Percentiles rank a stretch among this genome's conserved stretches.
Conservation (phyloP, 2,888 invertebrate genomes). For the Eueremaeus valkanovi region DNA sequence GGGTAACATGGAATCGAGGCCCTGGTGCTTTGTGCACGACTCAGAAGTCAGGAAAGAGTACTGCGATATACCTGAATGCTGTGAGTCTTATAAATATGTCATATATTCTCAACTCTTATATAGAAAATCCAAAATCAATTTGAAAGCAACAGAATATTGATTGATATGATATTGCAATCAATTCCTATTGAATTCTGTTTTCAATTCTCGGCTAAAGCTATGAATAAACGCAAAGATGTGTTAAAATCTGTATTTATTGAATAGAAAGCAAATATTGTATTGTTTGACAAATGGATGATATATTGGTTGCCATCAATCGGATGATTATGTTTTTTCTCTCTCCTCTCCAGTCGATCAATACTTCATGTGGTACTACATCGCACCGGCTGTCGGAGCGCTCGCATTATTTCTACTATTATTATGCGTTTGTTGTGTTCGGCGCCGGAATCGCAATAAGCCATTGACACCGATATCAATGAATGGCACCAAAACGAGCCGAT, state of each 20-base stretch:
- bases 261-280: background rate
- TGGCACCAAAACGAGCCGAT: background rate
- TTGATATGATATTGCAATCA: background rate
- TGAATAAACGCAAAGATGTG: background rate
- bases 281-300: conserved; percentile 19
- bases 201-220: background rate
- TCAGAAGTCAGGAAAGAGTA: conserved; percentile 70
- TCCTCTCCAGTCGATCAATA: conserved; percentile 62
- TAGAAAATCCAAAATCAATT: too few species aligned
- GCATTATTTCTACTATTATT: conserved; percentile 47
- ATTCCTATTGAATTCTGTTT: background rate
- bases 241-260: background rate
- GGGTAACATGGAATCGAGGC: conserved; percentile 69
- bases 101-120: too few species aligned
- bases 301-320: conserved; percentile 1
- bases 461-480: conserved; percentile 41
- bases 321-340: conserved; percentile 44
- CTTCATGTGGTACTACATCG: conserved; percentile 73
- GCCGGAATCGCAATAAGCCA: conserved; percentile 50
- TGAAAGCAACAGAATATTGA: background rate
- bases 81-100: conserved; percentile 54
- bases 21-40: conserved; percentile 73
- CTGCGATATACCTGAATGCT: conserved; percentile 83
- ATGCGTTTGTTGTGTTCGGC: conserved; percentile 47
- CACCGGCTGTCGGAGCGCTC: conserved; percentile 54